phyloP scores from a whole-genome alignment of 2,797 vertebrate species.

The Delichon dasypus region DNA sequence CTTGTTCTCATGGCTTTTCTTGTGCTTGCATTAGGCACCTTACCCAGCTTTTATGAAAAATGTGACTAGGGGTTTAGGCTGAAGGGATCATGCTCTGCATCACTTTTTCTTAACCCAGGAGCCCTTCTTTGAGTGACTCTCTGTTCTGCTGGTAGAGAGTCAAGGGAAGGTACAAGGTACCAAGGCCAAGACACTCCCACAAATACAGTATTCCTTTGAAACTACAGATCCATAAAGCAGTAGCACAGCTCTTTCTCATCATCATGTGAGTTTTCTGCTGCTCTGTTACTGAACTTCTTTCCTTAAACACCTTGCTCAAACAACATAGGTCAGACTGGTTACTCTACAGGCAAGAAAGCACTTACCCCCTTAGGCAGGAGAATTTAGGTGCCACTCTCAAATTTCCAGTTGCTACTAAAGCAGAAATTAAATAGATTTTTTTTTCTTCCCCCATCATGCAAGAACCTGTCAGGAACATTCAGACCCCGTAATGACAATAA shows the following conservation, averaged over 20 bases:
- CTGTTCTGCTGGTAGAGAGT: background rate
- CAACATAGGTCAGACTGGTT: background rate
- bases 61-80: background rate
- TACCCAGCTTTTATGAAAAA: background rate
- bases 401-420: background rate
- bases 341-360: background rate
- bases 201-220: background rate
- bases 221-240: background rate
- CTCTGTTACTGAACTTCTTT: background rate
- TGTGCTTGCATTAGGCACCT: background rate
- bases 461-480: background rate
- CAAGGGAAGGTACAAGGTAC: background rate
- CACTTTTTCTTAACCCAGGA: background rate
- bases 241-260: background rate
- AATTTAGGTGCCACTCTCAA: background rate
- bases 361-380: background rate
- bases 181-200: background rate
- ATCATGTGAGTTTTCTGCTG: background rate
- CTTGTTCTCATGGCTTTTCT: background rate
- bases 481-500: background rate
- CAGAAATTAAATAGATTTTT: background rate
- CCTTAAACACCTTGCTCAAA: background rate
- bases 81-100: background rate
- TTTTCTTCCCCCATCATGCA: background rate
- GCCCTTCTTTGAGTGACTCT: background rate